Percentiles rank a stretch among this genome's conserved stretches.
These are phyloP conservation scores for Vidua chalybeata DNA, from an alignment of 2,113 vertebrate genomes.

Conservation along the genomic window DNA sequence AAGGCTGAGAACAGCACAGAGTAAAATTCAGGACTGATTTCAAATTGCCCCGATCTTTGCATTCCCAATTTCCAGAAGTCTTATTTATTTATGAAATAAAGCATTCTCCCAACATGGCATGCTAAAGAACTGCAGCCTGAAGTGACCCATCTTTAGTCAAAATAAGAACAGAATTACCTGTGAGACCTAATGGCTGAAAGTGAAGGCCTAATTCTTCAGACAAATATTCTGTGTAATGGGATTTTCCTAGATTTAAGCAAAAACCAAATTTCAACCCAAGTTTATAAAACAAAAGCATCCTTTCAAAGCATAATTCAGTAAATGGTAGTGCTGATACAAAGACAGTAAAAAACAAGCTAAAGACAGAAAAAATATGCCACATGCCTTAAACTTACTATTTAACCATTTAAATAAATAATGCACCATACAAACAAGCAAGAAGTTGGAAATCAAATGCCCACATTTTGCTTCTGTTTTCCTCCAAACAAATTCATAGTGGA, in stretches of 20 bases:
- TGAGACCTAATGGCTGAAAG: background rate
- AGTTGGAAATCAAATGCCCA: background rate
- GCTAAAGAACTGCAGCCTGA: background rate
- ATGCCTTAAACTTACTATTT: background rate
- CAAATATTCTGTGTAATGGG: background rate
- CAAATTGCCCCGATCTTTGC: background rate
- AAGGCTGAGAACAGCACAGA: background rate
- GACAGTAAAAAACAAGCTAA: background rate
- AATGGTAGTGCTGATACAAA: background rate
- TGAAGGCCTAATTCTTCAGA: background rate
- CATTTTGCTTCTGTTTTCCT: background rate
- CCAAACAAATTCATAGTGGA: background rate
- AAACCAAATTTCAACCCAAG: background rate
- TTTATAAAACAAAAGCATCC: background rate
- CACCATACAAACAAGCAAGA: background rate
- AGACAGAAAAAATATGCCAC: background rate
- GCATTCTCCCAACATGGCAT: background rate
- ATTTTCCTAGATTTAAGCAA: background rate
- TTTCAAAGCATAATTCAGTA: background rate
- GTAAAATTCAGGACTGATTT: background rate
- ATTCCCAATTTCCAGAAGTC: background rate
- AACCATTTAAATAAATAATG: background rate
- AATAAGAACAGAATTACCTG: background rate
- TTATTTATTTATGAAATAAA: background rate
- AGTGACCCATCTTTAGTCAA: background rate